These are phyloP conservation scores for Kryptopterus vitreolus DNA, from an alignment of 2,797 vertebrate species.

Conservation along the genomic window DNA sequence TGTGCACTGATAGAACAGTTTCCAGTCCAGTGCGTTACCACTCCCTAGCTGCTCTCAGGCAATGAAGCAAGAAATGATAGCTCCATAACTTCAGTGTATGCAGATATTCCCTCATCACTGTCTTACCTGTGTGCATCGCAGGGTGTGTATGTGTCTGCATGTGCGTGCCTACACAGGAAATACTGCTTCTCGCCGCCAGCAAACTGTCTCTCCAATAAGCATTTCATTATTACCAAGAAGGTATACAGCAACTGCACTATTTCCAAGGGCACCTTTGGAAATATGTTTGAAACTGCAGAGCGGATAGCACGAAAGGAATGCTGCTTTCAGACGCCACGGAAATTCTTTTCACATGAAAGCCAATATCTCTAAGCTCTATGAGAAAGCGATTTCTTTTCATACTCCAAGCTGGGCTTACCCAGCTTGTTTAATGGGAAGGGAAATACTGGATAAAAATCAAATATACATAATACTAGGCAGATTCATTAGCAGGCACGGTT, in stretches of 20 bases:
- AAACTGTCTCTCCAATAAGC: slow-evolving; percentile 34
- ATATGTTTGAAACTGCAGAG: not conserved
- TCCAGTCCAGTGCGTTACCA: slow-evolving; percentile 51
- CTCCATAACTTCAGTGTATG: slow-evolving; percentile 60
- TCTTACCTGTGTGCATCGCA: slow-evolving; percentile 21
- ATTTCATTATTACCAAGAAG: slow-evolving; percentile 42
- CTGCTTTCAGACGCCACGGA: not conserved
- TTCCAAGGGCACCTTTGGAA: slow-evolving; percentile 17
- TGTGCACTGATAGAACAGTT: slow-evolving; percentile 64
- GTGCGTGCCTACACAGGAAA: slow-evolving; percentile 7
- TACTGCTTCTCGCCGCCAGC: slow-evolving; percentile 13
- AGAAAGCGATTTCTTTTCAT: slow-evolving; percentile 13
- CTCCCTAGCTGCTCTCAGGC: slow-evolving; percentile 65
- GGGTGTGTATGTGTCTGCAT: slow-evolving; percentile 11
- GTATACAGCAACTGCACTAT: not conserved
- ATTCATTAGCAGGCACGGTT: not conserved
- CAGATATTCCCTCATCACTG: slow-evolving; percentile 37
- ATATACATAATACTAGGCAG: not conserved
- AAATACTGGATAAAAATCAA: not conserved
- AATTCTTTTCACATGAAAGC: not conserved
- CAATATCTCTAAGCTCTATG: slow-evolving; percentile 2
- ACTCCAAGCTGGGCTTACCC: not conserved
- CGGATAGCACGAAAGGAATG: not conserved
- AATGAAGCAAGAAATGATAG: slow-evolving; percentile 70
- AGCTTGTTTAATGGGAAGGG: not conserved